Evolutionary conservation across 1,140 invertebrate species (phyloP).

Genomic region (Holcopasites calliopsidis): DNA sequence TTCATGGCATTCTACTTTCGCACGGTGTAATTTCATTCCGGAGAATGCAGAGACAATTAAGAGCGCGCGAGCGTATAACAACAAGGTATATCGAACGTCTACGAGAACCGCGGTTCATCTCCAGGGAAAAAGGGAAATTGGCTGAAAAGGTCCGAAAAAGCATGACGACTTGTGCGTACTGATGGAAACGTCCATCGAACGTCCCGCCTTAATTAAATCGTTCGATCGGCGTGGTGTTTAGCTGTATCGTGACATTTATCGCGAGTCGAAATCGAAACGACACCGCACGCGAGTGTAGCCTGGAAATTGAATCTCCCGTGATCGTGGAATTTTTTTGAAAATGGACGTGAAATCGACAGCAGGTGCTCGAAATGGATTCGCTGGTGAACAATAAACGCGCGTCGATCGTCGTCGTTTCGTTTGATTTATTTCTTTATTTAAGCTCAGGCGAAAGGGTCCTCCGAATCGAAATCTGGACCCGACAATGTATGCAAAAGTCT

Average conservation of each 20-base stretch:
- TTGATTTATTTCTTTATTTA: constrained; percentile 41
- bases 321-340: constrained; percentile 36
- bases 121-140: constrained; percentile 3
- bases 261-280: constrained; percentile 43
- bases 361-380: constrained; percentile 46
- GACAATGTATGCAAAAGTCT: constrained; percentile 3
- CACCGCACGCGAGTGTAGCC: constrained; percentile 37
- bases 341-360: constrained; percentile 38
- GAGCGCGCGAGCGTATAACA: neutral
- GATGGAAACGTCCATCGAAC: constrained; percentile 30
- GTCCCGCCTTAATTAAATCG: constrained; percentile 46
- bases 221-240: constrained; percentile 8
- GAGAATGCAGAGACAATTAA: constrained; percentile 17
- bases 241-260: constrained; percentile 38
- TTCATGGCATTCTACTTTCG: constrained; percentile 11
- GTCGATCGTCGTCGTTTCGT: constrained; percentile 26
- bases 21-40: constrained; percentile 21
- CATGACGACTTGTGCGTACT: constrained; percentile 7
- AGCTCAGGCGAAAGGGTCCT: no score
- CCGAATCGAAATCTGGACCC: neutral
- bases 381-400: constrained; percentile 18
- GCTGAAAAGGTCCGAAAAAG: neutral
- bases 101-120: constrained; percentile 20
- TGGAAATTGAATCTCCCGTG: constrained; percentile 35
- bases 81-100: constrained; percentile 8